Base-by-base conservation (phyloP, 2,888 invertebrate species). In the Nomada goodeniana region DNA sequence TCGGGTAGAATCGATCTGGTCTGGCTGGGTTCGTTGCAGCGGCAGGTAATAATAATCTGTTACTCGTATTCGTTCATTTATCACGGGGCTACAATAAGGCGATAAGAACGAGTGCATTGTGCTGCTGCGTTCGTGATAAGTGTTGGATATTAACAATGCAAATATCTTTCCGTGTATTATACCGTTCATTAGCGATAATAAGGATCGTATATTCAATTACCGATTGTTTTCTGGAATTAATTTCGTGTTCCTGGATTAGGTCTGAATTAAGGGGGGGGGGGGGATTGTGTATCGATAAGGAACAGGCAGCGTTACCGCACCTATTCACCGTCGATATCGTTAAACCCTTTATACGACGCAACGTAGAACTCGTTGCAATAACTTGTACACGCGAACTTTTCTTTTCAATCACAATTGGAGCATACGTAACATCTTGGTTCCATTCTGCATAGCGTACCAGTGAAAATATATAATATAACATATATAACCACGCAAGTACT, bases 111-210 rank as follows among this genome's bases (percentile, higher is more conserved):
- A 23, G 61, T 50, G 29, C 61, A 71, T 71, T 57, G 61, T 71
- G 71, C 57, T 61, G 36, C 71, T 26, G 61, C 60, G 59, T 61
- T 52, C 50, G 36, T 61, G 71, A 71, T 71, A 71, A 61, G 61
- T 71, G 61, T 15, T 61, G 61, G 23, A 61, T 60, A 71, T 71
- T 71, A 60, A 71, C 70, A 50, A 71, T 52, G 70, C 70, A 61
- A 20, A n/a, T 50, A 26, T 50, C 60, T 23, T 71, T 29, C 36
- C 44, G 9, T 10, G 29, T 36, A 61, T 71, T 71, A 61, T 52
- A 50, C 52, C 52, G 71, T 71, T 71, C 61, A 61, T 71, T 71
- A 71, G 42, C 61, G 70, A 29, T 60, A 60, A 60, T 60, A 36
- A 29, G 61, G 60, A 71, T 61, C 36, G 70, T 52, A 60, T 61